Evolutionary conservation across 2,113 vertebrate species (phyloP), one percentile per base, ranked within the genome.

Genomic region (Engystomops pustulosus): DNA sequence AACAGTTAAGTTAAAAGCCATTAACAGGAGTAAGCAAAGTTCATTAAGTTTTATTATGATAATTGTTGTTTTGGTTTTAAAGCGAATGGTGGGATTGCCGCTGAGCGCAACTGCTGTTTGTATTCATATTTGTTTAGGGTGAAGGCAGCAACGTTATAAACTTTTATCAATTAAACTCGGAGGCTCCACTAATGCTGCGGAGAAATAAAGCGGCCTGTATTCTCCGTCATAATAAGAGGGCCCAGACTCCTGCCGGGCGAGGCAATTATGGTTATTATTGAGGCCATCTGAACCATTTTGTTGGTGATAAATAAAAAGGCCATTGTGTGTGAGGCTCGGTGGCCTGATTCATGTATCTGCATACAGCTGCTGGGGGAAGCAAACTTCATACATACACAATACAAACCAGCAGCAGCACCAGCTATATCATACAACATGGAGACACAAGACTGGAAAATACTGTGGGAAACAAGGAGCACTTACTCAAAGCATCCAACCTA

Each of bases 41-140:
- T 85, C 83, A 85, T 85, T 85, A 85, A 85, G 74, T 85, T 85
- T 85, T 85, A 85, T 79, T 85, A 85, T 79, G 74, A 85, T 85
- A 79, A 85, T 85, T 78, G 82, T 78, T 84, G 72, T 84, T 78
- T 85, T 78, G 82, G 72, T 70, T 79, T 70, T 79, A 79, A 79
- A 75, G 62, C 47, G 44, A 85, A 79, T 77, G 36, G 60, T 45
- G 83, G 83, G 74, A 58, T 78, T 79, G 83, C 83, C 41, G 83
- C 83, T 85, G 83, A 79, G 83, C 41, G 49, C 62, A 79, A 85
- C 74, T 85, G 74, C 83, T 65, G 67, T 79, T 85, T 85, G 74
- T 70, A 70, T 85, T 79, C 83, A 85, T 85, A 85, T 85, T 78
- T 79, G 62, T 69, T 79, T 41, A 70, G 83, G 65, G 62, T 70